Evolutionary conservation across 2,113 vertebrate species (phyloP).

Genomic region (Takifugu flavidus): DNA sequence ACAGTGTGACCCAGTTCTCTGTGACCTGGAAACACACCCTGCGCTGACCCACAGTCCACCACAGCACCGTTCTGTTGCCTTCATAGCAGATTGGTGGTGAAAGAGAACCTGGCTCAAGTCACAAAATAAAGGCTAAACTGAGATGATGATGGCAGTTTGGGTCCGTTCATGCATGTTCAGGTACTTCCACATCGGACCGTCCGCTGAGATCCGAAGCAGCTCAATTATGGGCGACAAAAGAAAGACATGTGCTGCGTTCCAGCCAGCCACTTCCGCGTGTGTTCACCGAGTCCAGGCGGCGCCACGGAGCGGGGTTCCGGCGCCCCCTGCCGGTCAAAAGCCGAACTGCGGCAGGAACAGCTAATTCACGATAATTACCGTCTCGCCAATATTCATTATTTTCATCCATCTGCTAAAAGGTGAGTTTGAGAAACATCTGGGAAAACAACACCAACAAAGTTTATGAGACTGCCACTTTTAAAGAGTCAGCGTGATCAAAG

Average conservation of each 20-base stretch:
- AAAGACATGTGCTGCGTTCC: constrained; percentile 65
- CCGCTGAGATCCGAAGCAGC: constrained; percentile 30
- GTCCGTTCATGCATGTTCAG: too few relatives aligned
- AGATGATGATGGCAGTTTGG: constrained; percentile 11
- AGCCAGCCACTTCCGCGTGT: constrained; percentile 76
- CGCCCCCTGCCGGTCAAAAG: constrained; percentile 58
- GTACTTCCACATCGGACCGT: too few relatives aligned
- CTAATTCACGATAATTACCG: too few relatives aligned
- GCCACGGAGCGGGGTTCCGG: constrained; percentile 13
- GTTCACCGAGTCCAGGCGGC: constrained; percentile 71
- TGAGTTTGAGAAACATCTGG: background rate
- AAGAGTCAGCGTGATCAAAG: too few relatives aligned
- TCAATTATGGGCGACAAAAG: constrained; percentile 73
- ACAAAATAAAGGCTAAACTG: constrained; percentile 53
- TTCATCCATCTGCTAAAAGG: background rate
- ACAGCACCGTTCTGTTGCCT: constrained; percentile 12
- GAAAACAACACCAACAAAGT: too few relatives aligned
- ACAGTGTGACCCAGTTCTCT: constrained; percentile 75
- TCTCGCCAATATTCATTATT: too few relatives aligned
- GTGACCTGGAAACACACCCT: constrained; percentile 70
- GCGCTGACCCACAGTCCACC: constrained; percentile 53
- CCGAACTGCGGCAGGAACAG: background rate
- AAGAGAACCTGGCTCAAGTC: constrained; percentile 29
- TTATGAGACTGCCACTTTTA: too few relatives aligned
- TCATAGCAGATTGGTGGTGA: constrained; percentile 21